Evolutionary conservation across 2,888 invertebrate genomes (phyloP), one percentile per base, ranked within the genome.

Genomic region (Caenorhabditis auriculariae): DNA sequence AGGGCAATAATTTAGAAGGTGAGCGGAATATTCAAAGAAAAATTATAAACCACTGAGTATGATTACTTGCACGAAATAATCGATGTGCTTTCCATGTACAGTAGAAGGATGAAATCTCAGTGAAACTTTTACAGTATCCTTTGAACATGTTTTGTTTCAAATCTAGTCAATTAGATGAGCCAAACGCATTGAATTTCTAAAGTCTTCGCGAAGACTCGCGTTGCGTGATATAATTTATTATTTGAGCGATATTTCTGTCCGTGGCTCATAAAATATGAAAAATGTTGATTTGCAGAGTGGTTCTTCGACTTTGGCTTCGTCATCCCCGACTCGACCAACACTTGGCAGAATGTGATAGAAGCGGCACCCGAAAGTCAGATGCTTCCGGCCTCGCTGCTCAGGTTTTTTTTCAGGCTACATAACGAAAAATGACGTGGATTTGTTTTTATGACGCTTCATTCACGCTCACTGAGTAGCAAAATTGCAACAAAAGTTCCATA

Each of bases 271-370:
- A 6, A 38, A 54, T 38, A 50, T 23, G 39, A 43, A 43, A 23
- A 24, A 59, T 37, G 23, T 39, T 24, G 9, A 4, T 38, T 77
- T 79, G 45, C 77, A 86, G 95, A 98, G 83, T 99, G 98, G 98
- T 91, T 90, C 84, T 99, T 98, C 83, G 95, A 96, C 83, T 98
- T 99, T 87, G 98, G 98, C 39, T 95, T 91, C 85, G 96, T 99
- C 17, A 95, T 96, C 80, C 91, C 95, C 1, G 92, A 93, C 77
- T 96, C 96, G 7, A 96, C 95, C 41, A 98, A 98, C 84, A 96
- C 96, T 12, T 98, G 98, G 98, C 96, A 98, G 83, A 94, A 93
- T 52, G 87, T 93, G 55, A 94, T 98, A 77, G 94, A 96, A 84
- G 96, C 98, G 12, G 96, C 98, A 0, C 96, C 98, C 0, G 96